Conservation (phyloP, 2,888 invertebrate species). For the Danaus chrysippus region DNA sequence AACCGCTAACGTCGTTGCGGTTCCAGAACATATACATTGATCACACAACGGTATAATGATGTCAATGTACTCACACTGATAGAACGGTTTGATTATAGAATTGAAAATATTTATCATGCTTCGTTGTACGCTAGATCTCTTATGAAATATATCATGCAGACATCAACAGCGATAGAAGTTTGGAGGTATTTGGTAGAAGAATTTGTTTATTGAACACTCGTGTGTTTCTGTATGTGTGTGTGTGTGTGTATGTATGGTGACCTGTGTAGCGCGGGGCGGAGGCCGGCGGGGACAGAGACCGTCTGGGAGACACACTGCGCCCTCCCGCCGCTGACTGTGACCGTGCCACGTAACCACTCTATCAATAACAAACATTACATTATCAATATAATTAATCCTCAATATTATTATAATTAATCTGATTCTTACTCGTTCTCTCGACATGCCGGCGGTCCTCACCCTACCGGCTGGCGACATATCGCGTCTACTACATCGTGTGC, state of each 20-base stretch:
- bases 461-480: slow-evolving; percentile 91
- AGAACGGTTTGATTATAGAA: neutral
- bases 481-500: slow-evolving; percentile 87
- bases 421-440: slow-evolving; percentile 75
- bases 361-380: slow-evolving; percentile 3
- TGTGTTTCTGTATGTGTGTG: slow-evolving; percentile 24
- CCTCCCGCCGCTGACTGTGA: slow-evolving; percentile 92
- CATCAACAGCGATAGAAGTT: slow-evolving; percentile 1
- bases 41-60: too few relatives aligned
- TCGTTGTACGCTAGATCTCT: neutral
- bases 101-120: neutral
- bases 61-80: neutral
- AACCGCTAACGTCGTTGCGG: slow-evolving; percentile 16
- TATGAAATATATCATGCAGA: neutral
- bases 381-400: neutral
- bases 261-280: slow-evolving; percentile 80
- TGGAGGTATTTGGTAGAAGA: slow-evolving; percentile 4
- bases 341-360: slow-evolving; percentile 80
- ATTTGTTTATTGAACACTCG: slow-evolving; percentile 10
- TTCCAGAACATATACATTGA: slow-evolving; percentile 6
- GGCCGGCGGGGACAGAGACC: slow-evolving; percentile 89
- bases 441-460: slow-evolving; percentile 83
- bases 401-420: slow-evolving; percentile 2
- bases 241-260: slow-evolving; percentile 56
- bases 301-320: slow-evolving; percentile 89